phyloP scores from a whole-genome alignment of 2,888 invertebrate species.

The Eupeodes latifasciatus region DNA sequence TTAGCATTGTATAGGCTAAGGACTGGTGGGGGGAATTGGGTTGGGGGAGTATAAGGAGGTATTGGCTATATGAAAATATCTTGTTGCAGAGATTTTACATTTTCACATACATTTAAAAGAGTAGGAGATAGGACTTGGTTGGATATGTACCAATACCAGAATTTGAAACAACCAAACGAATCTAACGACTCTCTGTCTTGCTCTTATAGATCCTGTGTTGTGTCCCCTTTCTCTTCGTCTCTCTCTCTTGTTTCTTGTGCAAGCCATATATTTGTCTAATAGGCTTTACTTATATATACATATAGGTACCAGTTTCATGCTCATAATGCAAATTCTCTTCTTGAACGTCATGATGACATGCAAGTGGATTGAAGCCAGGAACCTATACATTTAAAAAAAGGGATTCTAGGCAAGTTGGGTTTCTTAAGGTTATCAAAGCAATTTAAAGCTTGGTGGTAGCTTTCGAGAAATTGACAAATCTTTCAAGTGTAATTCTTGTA shows the following conservation, averaged over 20 bases:
- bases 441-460: no score
- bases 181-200: not conserved
- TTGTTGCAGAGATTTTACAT: constrained; percentile 65
- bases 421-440: not conserved
- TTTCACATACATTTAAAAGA: constrained; percentile 22
- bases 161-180: no score
- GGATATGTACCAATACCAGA: not conserved
- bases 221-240: not conserved
- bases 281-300: constrained; percentile 27
- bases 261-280: constrained; percentile 58
- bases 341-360: constrained; percentile 51
- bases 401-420: not conserved
- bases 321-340: constrained; percentile 51
- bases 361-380: constrained; percentile 36
- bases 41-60: constrained; percentile 18
- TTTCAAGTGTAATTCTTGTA: no score
- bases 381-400: not conserved
- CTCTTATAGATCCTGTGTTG: not conserved
- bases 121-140: constrained; percentile 15
- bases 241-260: constrained; percentile 21
- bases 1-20: no score
- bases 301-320: not conserved
- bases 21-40: not conserved
- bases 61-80: constrained; percentile 53
- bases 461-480: no score